Evolutionary conservation across 2,888 invertebrate species (phyloP).

Genomic region (Carabus problematicus): DNA sequence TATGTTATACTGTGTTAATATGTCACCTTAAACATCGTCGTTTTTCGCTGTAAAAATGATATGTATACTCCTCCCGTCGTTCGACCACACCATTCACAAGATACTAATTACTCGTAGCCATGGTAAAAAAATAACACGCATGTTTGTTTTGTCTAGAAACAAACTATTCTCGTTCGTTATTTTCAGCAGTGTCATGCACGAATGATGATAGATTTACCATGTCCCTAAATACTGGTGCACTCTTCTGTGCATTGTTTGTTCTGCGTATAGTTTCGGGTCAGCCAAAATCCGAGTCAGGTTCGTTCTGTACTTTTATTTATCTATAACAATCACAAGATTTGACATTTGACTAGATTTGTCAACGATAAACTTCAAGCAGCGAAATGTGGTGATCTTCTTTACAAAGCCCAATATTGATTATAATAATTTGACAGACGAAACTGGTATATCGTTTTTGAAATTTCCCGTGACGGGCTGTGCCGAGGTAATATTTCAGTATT

Average conservation of each 20-base stretch:
- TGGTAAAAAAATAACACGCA: conserved; percentile 17
- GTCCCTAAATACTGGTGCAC: too few species aligned
- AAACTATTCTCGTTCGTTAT: conserved; percentile 33
- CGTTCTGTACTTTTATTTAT: not conserved
- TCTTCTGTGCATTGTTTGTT: not conserved
- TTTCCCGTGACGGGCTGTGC: conserved; percentile 27
- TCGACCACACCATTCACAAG: conserved; percentile 29
- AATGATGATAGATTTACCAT: conserved; percentile 24
- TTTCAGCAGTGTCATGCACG: conserved; percentile 29
- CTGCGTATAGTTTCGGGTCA: not conserved
- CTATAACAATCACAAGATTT: not conserved
- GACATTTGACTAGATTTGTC: not conserved
- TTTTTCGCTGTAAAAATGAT: too few species aligned
- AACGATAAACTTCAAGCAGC: conserved; percentile 27
- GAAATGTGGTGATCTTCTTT: conserved; percentile 33
- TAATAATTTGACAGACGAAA: conserved; percentile 1
- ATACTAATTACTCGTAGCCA: conserved; percentile 14
- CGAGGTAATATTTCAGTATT: conserved; percentile 16
- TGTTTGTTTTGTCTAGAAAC: conserved; percentile 35
- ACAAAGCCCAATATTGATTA: conserved; percentile 22
- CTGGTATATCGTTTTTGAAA: conserved; percentile 28
- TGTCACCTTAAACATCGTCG: too few species aligned
- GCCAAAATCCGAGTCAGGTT: not conserved
- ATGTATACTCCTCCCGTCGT: too few species aligned
- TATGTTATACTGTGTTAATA: too few species aligned